These are phyloP conservation scores for Actinostola sp. DNA, from an alignment of 92 coral and sea anemone species.

Conservation along the genomic window DNA sequence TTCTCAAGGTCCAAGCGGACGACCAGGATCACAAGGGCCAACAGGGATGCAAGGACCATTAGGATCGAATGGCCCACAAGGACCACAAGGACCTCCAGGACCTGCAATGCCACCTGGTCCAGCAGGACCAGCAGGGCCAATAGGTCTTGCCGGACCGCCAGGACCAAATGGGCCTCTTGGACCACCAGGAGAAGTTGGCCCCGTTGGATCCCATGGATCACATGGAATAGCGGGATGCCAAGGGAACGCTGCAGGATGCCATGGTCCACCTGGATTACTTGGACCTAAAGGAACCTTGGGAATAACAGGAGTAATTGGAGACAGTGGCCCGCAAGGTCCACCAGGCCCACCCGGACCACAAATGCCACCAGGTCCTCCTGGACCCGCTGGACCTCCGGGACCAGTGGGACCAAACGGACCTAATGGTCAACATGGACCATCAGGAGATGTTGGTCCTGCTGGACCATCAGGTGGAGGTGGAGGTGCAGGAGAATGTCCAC, in stretches of 20 bases:
- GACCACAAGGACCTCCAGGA: constrained; percentile 83
- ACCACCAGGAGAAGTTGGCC: constrained; percentile 36
- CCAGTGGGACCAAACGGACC: constrained; percentile 68
- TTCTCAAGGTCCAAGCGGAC: constrained; percentile 79
- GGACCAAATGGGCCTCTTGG: constrained; percentile 20
- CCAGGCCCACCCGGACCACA: constrained; percentile 90
- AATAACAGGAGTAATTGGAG: constrained; percentile 54
- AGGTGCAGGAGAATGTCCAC: constrained; percentile 51
- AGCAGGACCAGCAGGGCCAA: constrained; percentile 75
- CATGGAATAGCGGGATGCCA: constrained; percentile 2
- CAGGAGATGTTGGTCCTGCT: constrained; percentile 51
- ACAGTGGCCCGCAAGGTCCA: constrained; percentile 70
- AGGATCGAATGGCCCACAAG: constrained; percentile 63
- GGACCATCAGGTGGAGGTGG: constrained; percentile 45
- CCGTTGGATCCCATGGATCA: background rate
- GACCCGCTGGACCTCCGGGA: constrained; percentile 75
- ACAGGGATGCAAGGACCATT: constrained; percentile 72
- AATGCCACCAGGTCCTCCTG: constrained; percentile 84
- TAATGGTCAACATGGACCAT: constrained; percentile 56
- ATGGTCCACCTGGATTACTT: constrained; percentile 63
- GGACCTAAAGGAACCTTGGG: constrained; percentile 56
- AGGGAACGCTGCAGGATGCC: constrained; percentile 39
- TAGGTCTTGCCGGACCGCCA: constrained; percentile 34
- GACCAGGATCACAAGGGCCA: constrained; percentile 73
- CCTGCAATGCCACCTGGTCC: constrained; percentile 72